Conservation (phyloP, 2,888 invertebrate genomes). For the Corbicula japonica region DNA sequence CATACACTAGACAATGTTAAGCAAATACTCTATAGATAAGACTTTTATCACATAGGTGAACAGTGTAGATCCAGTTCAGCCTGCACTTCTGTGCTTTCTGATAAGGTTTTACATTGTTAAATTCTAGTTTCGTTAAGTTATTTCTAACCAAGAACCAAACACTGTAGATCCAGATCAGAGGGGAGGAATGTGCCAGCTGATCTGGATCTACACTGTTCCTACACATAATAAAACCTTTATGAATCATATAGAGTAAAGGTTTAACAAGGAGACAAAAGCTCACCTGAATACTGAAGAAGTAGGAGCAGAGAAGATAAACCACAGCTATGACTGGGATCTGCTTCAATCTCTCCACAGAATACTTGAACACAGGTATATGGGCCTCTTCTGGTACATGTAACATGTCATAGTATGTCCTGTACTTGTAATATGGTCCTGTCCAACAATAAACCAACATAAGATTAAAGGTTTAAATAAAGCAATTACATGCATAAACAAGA, state of each 20-base stretch:
- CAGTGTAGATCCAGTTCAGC: no score
- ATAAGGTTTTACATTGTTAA: no score
- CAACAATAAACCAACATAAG: not conserved
- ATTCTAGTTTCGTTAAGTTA: no score
- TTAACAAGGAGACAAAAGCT: no score
- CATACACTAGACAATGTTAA: not conserved
- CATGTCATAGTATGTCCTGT: slow-evolving; percentile 89
- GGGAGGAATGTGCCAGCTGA: no score
- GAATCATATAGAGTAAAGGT: no score
- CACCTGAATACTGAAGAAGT: slow-evolving; percentile 81
- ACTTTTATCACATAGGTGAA: no score
- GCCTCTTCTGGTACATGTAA: slow-evolving; percentile 71
- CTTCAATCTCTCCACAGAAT: slow-evolving; percentile 73
- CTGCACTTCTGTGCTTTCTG: no score
- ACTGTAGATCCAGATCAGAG: no score
- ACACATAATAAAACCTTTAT: no score
- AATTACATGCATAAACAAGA: not conserved
- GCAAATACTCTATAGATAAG: not conserved
- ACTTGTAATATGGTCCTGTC: slow-evolving; percentile 97
- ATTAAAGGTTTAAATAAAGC: not conserved
- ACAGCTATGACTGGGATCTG: slow-evolving; percentile 79
- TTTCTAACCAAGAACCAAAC: no score
- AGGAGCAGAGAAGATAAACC: slow-evolving; percentile 78
- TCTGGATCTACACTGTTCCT: no score
- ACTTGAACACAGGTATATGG: slow-evolving; percentile 70